Evolutionary conservation across 1,140 invertebrate genomes (phyloP).

Genomic region (fruit fly (Drosophila melanogaster)): Release_6_plus_ISO1_MT NT_037436.4:4132001-4132500

Average conservation of each 20-base stretch:
- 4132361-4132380: slow-evolving; percentile 30
- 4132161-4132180: slow-evolving; percentile 93
- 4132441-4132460: slow-evolving; percentile 68
- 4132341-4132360: slow-evolving; percentile 51
- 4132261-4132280: slow-evolving; percentile 22
- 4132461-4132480: slow-evolving; percentile 64
- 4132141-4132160: slow-evolving; percentile 92
- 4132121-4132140: slow-evolving; percentile 93
- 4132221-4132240: background rate
- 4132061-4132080: slow-evolving; percentile 91
- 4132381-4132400: slow-evolving; percentile 24
- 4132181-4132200: slow-evolving; percentile 87
- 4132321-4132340: slow-evolving; percentile 43
- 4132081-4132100: slow-evolving; percentile 94
- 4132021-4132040: slow-evolving; percentile 91
- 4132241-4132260: slow-evolving; percentile 9
- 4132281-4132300: slow-evolving; percentile 34
- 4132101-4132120: slow-evolving; percentile 93
- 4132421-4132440: slow-evolving; percentile 46
- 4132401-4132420: slow-evolving; percentile 62
- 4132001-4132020: slow-evolving; percentile 93
- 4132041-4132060: slow-evolving; percentile 91
- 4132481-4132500: slow-evolving; percentile 63
- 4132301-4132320: slow-evolving; percentile 53
- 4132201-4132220: slow-evolving; percentile 83